phyloP scores from a whole-genome alignment of 2,797 vertebrate genomes.

The Apogon talboti region DNA sequence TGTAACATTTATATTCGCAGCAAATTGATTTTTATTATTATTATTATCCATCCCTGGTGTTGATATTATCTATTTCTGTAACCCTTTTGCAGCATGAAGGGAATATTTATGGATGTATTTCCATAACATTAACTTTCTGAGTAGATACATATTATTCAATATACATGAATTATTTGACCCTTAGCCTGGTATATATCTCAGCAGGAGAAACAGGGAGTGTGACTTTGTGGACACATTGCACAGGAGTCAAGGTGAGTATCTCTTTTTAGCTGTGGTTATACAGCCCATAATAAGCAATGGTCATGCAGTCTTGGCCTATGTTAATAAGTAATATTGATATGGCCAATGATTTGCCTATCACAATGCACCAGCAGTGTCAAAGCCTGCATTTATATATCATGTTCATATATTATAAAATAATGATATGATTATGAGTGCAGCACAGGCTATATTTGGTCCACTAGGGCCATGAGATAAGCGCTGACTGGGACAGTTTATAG shows the following conservation, averaged over 20 bases:
- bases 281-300: constrained; percentile 45
- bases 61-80: background rate
- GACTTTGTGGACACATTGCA: constrained; percentile 49
- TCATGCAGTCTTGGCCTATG: constrained; percentile 32
- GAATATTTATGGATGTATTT: constrained; percentile 64
- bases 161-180: constrained; percentile 49
- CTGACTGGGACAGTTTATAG: constrained; percentile 46
- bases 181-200: constrained; percentile 52
- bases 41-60: no score
- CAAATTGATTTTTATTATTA: no score
- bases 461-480: constrained; percentile 63
- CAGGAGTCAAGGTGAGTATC: constrained; percentile 65
- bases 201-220: constrained; percentile 29
- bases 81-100: constrained; percentile 1
- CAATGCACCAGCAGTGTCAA: constrained; percentile 53
- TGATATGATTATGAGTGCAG: constrained; percentile 59
- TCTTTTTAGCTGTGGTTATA: constrained; percentile 30
- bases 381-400: constrained; percentile 47
- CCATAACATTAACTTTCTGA: constrained; percentile 62
- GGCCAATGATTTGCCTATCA: constrained; percentile 67
- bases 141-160: constrained; percentile 48
- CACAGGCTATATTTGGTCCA: constrained; percentile 63
- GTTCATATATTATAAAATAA: constrained; percentile 59
- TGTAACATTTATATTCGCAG: no score
- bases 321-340: constrained; percentile 64